Percentiles rank a stretch among this genome's conserved stretches.
These are phyloP conservation scores for Papilio dardanus DNA, from an alignment of 1,140 invertebrate species.

Conservation along the genomic window DNA sequence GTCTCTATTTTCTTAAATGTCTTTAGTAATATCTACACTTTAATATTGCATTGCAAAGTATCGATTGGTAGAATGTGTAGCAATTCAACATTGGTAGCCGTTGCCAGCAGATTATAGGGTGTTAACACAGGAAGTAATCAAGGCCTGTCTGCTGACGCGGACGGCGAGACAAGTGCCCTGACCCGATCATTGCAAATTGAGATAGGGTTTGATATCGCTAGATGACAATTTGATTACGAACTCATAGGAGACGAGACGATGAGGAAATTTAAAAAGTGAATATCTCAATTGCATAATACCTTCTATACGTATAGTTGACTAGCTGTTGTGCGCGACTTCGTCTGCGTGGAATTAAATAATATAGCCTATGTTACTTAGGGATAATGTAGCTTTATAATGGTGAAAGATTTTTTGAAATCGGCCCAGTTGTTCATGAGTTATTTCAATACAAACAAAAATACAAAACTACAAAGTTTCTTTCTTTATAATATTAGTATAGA, in stretches of 20 bases:
- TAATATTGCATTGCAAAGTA: background rate
- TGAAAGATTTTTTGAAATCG: too few relatives aligned
- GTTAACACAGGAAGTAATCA: conserved; percentile 36
- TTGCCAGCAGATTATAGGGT: conserved; percentile 10
- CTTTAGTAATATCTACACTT: background rate
- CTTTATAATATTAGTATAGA: too few relatives aligned
- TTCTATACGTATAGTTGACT: too few relatives aligned
- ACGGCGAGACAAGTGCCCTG: conserved; percentile 16
- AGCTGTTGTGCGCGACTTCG: too few relatives aligned
- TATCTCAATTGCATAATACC: too few relatives aligned
- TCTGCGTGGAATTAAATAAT: too few relatives aligned
- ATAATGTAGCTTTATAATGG: too few relatives aligned
- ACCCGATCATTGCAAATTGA: conserved; percentile 25
- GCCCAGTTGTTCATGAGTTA: too few relatives aligned
- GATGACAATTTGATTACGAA: conserved; percentile 23
- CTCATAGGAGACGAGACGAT: background rate
- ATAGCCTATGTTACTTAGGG: too few relatives aligned
- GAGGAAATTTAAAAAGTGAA: background rate
- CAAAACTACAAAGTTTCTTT: too few relatives aligned
- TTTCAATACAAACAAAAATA: too few relatives aligned
- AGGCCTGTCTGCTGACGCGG: conserved; percentile 28
- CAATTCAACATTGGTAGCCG: conserved; percentile 6
- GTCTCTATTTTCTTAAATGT: too few relatives aligned
- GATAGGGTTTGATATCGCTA: conserved; percentile 6
- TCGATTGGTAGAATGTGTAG: background rate